Base-by-base conservation (phyloP, 2,113 vertebrate species). In the Chaetodon trifascialis region DNA sequence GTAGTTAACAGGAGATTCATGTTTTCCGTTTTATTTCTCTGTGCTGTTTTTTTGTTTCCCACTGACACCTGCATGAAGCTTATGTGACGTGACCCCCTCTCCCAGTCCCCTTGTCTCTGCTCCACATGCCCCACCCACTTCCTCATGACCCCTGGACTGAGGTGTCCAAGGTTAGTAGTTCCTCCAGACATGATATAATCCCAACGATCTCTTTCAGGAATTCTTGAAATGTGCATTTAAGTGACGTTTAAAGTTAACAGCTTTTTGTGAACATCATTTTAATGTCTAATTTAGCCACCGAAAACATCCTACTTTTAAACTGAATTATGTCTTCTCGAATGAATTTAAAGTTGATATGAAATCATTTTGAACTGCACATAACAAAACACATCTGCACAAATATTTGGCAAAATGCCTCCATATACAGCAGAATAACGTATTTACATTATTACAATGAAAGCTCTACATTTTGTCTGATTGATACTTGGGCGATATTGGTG, bases 151-250 rank as follows among this genome's bases (percentile, higher is more conserved):
- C 58, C 81, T 54, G 86, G 83, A 80, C 66, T 75, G 55, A 73
- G 71, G 54, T 92, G 76, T 84, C 82, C 63, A 93, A 96, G 95
- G 95, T 96, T 91, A 93, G 79, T 94, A 78, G 40, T 85, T 73
- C 64, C 78, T 73, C 56, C 79, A 51, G 64, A 78, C 16, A 63
- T 63, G 2, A 66, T 5, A 7, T n/a, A 34, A 52, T 64, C 4
- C 6, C 5, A 3, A n/a, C 5, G 12, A 8, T 8, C 36, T 44
- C 38, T 40, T 11, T 47, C 16, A 66, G 17, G 62, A 59, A 60
- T 47, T 0, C 44, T 7, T 64, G 2, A 44, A 66, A 40, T 58
- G 10, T 54, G 44, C 16, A 47, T 62, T 73, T 42, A 36, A 80
- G 66, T 7, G 0, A 67, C 36, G 25, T 80, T 69, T 72, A 44